Base-by-base conservation (phyloP, 2,113 vertebrate species). In the Microcebus jonahi region DNA sequence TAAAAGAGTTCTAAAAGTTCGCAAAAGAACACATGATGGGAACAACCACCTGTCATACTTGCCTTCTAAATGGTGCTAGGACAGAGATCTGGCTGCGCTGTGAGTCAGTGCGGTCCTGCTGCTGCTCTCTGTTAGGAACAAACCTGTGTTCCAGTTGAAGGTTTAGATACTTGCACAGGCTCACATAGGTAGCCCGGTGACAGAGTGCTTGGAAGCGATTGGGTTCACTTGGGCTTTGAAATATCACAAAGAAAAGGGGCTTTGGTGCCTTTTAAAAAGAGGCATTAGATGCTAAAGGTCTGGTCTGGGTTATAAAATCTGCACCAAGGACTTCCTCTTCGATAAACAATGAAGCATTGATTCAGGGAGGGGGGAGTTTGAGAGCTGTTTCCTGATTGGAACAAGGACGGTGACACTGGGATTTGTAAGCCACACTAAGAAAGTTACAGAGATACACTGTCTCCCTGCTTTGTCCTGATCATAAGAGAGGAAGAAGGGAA, bases 241-340 rank as follows among this genome's bases (percentile, higher is more conserved):
- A 97, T 68, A 55, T 93, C 45, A 61, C 68, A n/a, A 88, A 91
- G 87, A 90, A 94, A 97, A 90, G 71, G 81, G 59, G 81, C 57
- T 88, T 95, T 94, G 76, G 65, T 63, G 94, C 39, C 57, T 81
- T 92, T 76, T 90, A 20, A 76, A 90, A 77, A 70, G 36, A 57
- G 63, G 84, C 63, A 39, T 71, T 70, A 25, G 77, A 53, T 91
- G 70, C 59, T 81, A 71, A 94, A 92, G 67, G 91, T 91, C 91
- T 94, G 77, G 57, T 25, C n/a, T 88, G 77, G 76, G 82, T 90
- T 77, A 77, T 85, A 71, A n/a, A 53, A 55, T 31, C 39, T 57
- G 13, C 36, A 34, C 42, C 53, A 36, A 76, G n/a, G 61, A 88
- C 39, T 94, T 94, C 70, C 91, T 92, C 42, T 15, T 36, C 55